Evolutionary conservation across 2,113 vertebrate genomes (phyloP).

Genomic region (Brienomyrus brachyistius): DNA sequence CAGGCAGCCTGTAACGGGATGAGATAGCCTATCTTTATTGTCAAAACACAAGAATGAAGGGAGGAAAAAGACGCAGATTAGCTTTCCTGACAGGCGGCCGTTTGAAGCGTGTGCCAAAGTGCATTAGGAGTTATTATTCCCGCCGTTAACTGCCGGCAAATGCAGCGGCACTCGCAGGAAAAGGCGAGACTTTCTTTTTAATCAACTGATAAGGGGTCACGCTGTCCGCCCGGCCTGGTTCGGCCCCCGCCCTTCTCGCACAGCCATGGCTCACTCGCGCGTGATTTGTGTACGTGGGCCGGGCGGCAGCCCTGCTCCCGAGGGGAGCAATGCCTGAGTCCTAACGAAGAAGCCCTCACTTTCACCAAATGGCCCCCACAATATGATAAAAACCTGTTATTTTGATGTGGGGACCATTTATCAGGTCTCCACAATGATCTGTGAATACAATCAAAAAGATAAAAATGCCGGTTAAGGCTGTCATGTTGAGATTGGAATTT

Average conservation of each 20-base stretch:
- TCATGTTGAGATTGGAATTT: too few relatives aligned
- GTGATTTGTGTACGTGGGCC: not conserved
- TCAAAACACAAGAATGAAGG: constrained; percentile 70
- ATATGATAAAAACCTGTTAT: not conserved
- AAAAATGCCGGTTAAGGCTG: too few relatives aligned
- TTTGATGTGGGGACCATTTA: too few relatives aligned
- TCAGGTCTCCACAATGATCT: too few relatives aligned
- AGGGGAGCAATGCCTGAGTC: not conserved
- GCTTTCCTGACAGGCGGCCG: constrained; percentile 56
- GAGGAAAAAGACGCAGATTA: constrained; percentile 55
- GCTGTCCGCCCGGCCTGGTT: constrained; percentile 43
- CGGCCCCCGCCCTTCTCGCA: constrained; percentile 52
- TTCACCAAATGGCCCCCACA: too few relatives aligned
- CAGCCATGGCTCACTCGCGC: constrained; percentile 54
- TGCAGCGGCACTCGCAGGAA: constrained; percentile 58
- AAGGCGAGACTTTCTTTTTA: constrained; percentile 66
- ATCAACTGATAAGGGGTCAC: constrained; percentile 66
- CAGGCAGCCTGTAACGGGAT: constrained; percentile 54
- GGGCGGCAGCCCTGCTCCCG: not conserved
- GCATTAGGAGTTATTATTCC: constrained; percentile 62
- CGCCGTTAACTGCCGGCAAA: constrained; percentile 48
- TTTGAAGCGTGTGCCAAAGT: constrained; percentile 71
- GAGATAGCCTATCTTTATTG: constrained; percentile 71
- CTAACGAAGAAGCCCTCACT: not conserved
- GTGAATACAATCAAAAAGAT: too few relatives aligned